A percentile compares a stretch with the other conserved stretches of the same genome.
Evolutionary conservation across 1,140 invertebrate species (phyloP).

Genomic region (Melitaea cinxia): DNA sequence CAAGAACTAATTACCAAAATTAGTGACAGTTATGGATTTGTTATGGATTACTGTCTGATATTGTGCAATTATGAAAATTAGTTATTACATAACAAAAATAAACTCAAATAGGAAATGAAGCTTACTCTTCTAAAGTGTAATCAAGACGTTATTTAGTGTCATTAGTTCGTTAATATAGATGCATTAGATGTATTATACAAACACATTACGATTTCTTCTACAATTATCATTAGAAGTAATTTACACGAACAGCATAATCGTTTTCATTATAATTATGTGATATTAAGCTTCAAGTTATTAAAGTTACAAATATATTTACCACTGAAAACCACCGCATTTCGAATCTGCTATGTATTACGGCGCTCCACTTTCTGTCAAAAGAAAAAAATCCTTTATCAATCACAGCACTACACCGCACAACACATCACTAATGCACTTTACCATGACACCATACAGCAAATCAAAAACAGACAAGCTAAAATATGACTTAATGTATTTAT

Average conservation of each 20-base stretch:
- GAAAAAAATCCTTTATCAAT: constrained; percentile 57
- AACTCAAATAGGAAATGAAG: neutral
- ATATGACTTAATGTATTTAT: neutral
- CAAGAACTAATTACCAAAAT: too few species aligned
- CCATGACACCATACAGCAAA: constrained; percentile 15
- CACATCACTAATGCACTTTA: constrained; percentile 44
- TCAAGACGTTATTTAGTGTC: neutral
- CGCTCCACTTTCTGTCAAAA: constrained; percentile 69
- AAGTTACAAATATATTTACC: constrained; percentile 51
- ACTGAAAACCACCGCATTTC: constrained; percentile 65
- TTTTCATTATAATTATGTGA: too few species aligned
- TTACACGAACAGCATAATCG: too few species aligned
- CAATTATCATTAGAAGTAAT: too few species aligned
- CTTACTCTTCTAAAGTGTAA: neutral
- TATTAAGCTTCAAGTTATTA: too few species aligned
- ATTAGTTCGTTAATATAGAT: neutral
- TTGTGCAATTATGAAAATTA: neutral
- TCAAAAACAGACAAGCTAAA: constrained; percentile 10
- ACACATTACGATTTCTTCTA: too few species aligned
- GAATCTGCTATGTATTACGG: constrained; percentile 38
- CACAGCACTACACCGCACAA: constrained; percentile 50
- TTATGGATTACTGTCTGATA: neutral
- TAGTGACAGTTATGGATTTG: neutral
- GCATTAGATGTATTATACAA: neutral
- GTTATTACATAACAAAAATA: neutral